Evolutionary conservation across 2,113 vertebrate species (phyloP), one percentile per base, ranked within the genome.

Genomic region (Pseudonaja textilis): DNA sequence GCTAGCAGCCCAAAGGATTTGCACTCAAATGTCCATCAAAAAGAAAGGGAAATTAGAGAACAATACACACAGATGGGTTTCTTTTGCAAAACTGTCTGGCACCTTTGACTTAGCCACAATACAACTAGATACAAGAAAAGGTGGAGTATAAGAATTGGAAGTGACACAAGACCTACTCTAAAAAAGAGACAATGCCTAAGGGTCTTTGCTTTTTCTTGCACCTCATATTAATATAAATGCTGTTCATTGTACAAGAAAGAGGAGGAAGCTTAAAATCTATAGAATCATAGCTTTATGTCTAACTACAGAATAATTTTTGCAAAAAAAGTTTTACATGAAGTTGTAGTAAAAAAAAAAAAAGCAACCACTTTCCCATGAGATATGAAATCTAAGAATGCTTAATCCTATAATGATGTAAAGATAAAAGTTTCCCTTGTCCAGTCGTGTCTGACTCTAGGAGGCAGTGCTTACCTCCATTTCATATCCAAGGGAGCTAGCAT

Each of bases 261-360:
- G 92, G 91, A 54, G 52, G 81, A 39, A 20, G 55, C 20, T 57
- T 85, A 74, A 74, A 94, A 69, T 5, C 59, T 6, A 92, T 91
- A 88, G 90, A 95, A 93, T 57, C 54, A 59, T n/a, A 85, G 52
- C 5, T 93, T 95, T 93, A 92, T 56, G 90, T 0, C 23, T 54
- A 50, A 90, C 22, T 69, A 88, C 88, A 93, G 85, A 93, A 88
- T 45, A 20, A 42, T 86, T 93, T 88, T 94, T 93, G 64, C 64
- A 69, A 29, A 34, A 34, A 90, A 81, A 94, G 93, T 92, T 94
- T 4, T 69, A 93, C 29, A 92, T 0, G 93, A 95, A 93, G 94
- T 92, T 81, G 42, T 87, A 93, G n/a, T 45, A 45, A 45, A 45
- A 45, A 45, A 42, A n/a, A 42, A 42, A 45, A 45, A 45, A 45